These are phyloP conservation scores for Nomada fabriciana DNA, from an alignment of 2,888 invertebrate genomes.

Conservation along the genomic window DNA sequence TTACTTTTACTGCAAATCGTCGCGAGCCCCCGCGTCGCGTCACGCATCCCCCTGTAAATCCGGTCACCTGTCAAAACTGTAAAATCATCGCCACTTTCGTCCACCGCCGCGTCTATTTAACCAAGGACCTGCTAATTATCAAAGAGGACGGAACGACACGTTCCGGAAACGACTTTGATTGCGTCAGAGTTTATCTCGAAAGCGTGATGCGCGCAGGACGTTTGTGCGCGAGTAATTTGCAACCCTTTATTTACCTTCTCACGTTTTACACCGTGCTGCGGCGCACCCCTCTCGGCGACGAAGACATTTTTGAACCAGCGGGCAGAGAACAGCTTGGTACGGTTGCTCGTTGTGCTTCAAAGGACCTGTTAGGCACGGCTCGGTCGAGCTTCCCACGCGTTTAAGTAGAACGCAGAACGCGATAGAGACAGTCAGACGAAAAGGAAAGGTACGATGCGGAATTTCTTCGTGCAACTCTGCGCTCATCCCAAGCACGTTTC, in stretches of 20 bases:
- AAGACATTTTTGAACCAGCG: not conserved
- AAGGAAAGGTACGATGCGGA: too few relatives aligned
- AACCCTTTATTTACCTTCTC: constrained; percentile 6
- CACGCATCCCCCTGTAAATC: not conserved
- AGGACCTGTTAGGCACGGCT: not conserved
- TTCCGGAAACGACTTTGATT: too few relatives aligned
- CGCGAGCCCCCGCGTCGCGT: constrained; percentile 5
- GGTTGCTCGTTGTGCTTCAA: not conserved
- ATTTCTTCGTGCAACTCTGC: too few relatives aligned
- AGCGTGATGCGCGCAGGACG: not conserved
- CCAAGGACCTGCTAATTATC: constrained; percentile 22
- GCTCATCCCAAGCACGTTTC: too few relatives aligned
- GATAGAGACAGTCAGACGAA: not conserved
- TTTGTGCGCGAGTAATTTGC: not conserved
- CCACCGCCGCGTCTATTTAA: constrained; percentile 15
- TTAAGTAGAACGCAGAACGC: not conserved
- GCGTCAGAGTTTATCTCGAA: not conserved
- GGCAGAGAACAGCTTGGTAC: not conserved
- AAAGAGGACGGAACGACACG: constrained; percentile 1
- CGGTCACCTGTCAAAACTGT: constrained; percentile 28
- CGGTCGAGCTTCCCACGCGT: not conserved
- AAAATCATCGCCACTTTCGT: constrained; percentile 22
- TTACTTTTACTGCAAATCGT: constrained; percentile 28
- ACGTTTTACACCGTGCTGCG: not conserved
- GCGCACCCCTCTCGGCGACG: too few relatives aligned